phyloP scores from a whole-genome alignment of 2,888 invertebrate genomes.

The Lymantria monacha region DNA sequence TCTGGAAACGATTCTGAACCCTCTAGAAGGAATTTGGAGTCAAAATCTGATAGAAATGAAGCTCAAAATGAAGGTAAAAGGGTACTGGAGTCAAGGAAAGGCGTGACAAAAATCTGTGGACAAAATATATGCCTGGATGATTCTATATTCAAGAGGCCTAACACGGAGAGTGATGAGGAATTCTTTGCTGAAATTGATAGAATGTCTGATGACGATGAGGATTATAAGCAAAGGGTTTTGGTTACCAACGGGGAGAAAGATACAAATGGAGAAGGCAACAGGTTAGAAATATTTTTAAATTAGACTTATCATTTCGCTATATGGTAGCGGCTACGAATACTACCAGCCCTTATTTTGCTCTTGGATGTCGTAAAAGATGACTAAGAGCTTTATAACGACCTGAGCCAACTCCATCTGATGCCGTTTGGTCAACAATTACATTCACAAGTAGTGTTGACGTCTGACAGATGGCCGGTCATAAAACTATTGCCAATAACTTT shows the following conservation, averaged over 20 bases:
- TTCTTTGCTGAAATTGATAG: slow-evolving; percentile 60
- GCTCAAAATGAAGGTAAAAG: background rate
- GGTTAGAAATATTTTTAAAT: slow-evolving; percentile 3
- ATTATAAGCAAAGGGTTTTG: slow-evolving; percentile 53
- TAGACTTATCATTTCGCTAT: no score
- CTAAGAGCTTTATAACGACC: no score
- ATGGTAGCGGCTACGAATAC: no score
- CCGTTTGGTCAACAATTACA: no score
- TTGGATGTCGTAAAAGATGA: no score
- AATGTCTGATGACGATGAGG: slow-evolving; percentile 32
- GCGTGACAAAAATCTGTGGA: slow-evolving; percentile 70
- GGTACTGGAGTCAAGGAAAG: slow-evolving; percentile 27
- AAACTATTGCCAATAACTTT: no score
- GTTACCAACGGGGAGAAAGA: slow-evolving; percentile 44
- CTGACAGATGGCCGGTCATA: no score
- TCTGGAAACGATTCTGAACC: background rate
- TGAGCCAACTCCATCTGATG: no score
- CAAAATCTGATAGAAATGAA: background rate
- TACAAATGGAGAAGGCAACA: slow-evolving; percentile 10
- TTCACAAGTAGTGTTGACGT: no score
- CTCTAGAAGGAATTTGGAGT: background rate
- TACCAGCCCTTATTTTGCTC: no score
- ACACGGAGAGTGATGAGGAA: slow-evolving; percentile 61
- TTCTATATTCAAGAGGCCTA: slow-evolving; percentile 58
- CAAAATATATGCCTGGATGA: slow-evolving; percentile 77